Base-by-base conservation (phyloP, 1,140 invertebrate genomes). In the Camponotus pennsylvanicus region DNA sequence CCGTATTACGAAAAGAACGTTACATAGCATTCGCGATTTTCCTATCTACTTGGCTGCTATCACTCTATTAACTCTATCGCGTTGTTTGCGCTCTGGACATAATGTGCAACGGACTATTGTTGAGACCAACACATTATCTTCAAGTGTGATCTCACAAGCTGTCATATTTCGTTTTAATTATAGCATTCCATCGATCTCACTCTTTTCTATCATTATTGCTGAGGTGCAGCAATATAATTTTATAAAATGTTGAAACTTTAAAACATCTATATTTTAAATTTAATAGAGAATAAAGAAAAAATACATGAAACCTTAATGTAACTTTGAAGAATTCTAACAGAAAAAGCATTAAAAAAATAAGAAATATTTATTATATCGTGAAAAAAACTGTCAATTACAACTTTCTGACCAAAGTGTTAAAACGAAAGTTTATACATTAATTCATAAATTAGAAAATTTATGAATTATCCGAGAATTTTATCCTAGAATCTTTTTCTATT, bases 1-100 rank as follows among this genome's bases (percentile, higher is more conserved):
- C 75, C 77, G 69, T 76, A 37, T 87, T 76, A 83, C 87, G 66
- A 83, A 88, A 86, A 67, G 52, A 70, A 8, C 45, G 37, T 32
- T 66, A 85, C 49, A 69, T 78, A 63, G 27, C 13, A n/a, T 63
- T 55, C 40, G 49, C 49, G 49, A 79, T 79, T 79, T 57, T 45
- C 37, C 21, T 63, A 5, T 15, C 15, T 8, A 32, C 37, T 27
- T 77, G 21, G 15, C 57, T 59, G 18, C 37, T 42, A 21, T 76
- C 55, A 27, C 15, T 77, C 75, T 45, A 34, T 77, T 40, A 8
- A 21, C 1, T 59, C 45, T 64, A 34, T 61, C 40, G 21, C 11
- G 21, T 15, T 63, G n/a, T 63, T 73, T 6, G 3, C 3, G 9
- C 6, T 52, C 13, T 15, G 15, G 13, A 52, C 49, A 6, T 52